Base-by-base conservation (phyloP, 2,797 vertebrate genomes). In the Peromyscus aztecus region DNA sequence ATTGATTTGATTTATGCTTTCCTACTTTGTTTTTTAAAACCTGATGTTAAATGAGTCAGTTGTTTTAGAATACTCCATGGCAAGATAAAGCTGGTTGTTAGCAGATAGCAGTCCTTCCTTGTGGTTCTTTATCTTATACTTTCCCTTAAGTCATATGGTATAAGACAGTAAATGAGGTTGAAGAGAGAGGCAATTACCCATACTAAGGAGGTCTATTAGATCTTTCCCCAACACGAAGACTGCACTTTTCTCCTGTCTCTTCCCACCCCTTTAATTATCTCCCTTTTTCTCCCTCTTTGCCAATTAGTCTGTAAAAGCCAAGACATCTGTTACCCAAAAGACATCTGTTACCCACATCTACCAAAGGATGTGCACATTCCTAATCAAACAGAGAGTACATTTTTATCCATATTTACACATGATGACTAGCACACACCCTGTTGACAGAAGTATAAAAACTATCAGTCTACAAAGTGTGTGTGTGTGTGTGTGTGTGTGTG, bases 301-400 rank as follows among this genome's bases (percentile, higher is more conserved):
- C 95, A 96, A 96, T 95, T 97, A 96, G 92, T 95, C 86, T 97
- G 49, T 96, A 96, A 98, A 96, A 97, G 94, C 95, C 92, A 97
- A 97, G 95, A 96, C 96, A 98, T 97, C 96, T 97, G 96, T 92
- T 96, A 98, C 89, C 86, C 95, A 95, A 84, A 97, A 97, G 94
- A 96, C 96, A 97, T 97, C 96, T 97, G 95, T 92, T 96, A 96
- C 78, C 95, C 75, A 94, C 75, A 91, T 94, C 89, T 82, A 97
- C 91, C 85, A 94, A 94, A 86, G 65, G 95, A 95, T 95, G 91
- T 94, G 92, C 89, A 94, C 75, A 87, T 89, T 94, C 67, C 49
- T 96, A 95, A 95, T 97, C 89, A 96, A 93, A 77, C 82, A 97
- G 96, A 97, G 97, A 97, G 92, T 96, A 96, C 93, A 93, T 82